Evolutionary conservation across 1,140 invertebrate species (phyloP).

Genomic region (Magallana gigas): DNA sequence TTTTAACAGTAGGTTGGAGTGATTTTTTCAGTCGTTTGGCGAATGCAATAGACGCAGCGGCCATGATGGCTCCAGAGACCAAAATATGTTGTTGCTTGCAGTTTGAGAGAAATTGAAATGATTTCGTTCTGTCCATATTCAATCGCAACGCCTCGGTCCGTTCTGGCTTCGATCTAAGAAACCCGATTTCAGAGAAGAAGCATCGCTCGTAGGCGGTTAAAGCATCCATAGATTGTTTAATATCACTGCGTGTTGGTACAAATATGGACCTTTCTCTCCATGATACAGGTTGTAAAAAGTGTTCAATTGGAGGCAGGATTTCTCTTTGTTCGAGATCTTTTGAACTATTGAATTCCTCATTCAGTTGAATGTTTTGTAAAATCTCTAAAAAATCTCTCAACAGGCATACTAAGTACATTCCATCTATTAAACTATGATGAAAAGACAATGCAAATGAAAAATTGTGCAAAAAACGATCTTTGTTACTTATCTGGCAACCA

Average conservation of each 20-base stretch:
- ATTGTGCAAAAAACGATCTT: not conserved
- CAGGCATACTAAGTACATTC: constrained; percentile 16
- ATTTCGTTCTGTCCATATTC: not conserved
- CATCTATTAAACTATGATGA: constrained; percentile 44
- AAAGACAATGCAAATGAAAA: constrained; percentile 38
- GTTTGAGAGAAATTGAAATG: constrained; percentile 11
- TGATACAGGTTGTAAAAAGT: not conserved
- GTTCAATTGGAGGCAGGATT: constrained; percentile 38
- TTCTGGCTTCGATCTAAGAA: not conserved
- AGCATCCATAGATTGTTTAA: not conserved
- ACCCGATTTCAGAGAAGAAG: constrained; percentile 9
- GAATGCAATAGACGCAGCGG: constrained; percentile 29
- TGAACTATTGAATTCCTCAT: not conserved
- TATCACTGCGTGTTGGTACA: not conserved
- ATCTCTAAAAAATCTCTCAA: constrained; percentile 43
- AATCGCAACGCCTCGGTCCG: constrained; percentile 3
- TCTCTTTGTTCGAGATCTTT: not conserved
- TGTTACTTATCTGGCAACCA: not conserved
- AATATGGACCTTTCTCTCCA: not conserved
- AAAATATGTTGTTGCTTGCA: constrained; percentile 22
- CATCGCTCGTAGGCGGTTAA: constrained; percentile 13
- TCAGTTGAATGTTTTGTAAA: constrained; percentile 31
- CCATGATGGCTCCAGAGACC: constrained; percentile 33
- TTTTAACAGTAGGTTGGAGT: not conserved
- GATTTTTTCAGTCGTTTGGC: not conserved